A percentile compares a stretch with the other conserved stretches of the same genome.
Conservation (phyloP, 2,888 invertebrate species). For the Diarsia brunnea region DNA sequence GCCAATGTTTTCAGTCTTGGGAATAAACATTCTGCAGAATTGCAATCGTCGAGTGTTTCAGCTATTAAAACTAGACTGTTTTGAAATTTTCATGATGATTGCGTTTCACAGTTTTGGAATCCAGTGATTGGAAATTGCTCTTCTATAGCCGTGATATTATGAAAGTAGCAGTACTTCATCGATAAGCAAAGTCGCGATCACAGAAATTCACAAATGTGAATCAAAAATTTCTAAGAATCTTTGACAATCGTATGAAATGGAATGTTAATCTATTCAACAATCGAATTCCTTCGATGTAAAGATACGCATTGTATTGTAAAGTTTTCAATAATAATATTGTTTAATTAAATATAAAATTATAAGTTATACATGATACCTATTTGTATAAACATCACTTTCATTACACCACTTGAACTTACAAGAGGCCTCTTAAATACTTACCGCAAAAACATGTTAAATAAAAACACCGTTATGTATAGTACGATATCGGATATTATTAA, state of each 20-base stretch:
- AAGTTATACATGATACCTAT: background rate
- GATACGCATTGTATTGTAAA: background rate
- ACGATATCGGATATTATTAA: background rate
- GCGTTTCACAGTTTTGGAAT: background rate
- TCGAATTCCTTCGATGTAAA: background rate
- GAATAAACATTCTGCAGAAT: slow-evolving; percentile 25
- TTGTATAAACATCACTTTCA: background rate
- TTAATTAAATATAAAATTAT: background rate
- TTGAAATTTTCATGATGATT: slow-evolving; percentile 9
- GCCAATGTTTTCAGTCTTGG: slow-evolving; percentile 20
- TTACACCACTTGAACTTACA: slow-evolving; percentile 8
- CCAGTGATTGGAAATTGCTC: too few relatives aligned
- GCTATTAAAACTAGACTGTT: slow-evolving; percentile 2
- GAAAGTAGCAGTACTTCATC: too few relatives aligned
- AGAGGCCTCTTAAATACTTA: background rate
- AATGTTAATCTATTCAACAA: background rate
- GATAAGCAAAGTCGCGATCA: too few relatives aligned
- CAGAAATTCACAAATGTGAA: too few relatives aligned
- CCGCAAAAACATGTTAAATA: background rate
- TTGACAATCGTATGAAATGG: background rate
- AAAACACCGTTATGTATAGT: slow-evolving; percentile 19
- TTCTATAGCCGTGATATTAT: too few relatives aligned
- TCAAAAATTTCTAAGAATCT: too few relatives aligned
- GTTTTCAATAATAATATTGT: background rate
- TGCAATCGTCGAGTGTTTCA: slow-evolving; percentile 6